A percentile compares a stretch with the other conserved stretches of the same genome.
These are phyloP conservation scores for Polypterus bichir DNA, from an alignment of 2,113 vertebrate genomes.

Conservation along the genomic window DNA sequence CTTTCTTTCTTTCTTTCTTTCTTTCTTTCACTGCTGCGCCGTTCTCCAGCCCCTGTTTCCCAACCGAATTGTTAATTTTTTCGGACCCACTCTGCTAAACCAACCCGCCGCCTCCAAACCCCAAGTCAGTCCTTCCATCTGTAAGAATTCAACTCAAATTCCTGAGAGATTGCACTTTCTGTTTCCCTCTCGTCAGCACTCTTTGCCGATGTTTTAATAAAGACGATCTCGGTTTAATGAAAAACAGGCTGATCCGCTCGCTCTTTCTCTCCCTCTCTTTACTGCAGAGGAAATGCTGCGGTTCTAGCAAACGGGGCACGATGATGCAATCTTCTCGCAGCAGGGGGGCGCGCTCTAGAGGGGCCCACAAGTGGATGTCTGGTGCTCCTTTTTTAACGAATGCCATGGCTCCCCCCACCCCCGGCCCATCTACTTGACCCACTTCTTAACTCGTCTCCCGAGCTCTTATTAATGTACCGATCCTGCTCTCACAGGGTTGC, in stretches of 20 bases:
- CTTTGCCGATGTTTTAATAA: conserved; percentile 45
- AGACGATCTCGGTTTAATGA: conserved; percentile 51
- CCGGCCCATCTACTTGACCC: no score
- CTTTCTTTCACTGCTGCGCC: no score
- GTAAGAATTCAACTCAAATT: conserved; percentile 19
- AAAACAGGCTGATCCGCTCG: conserved; percentile 50
- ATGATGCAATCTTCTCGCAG: no score
- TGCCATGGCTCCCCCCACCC: no score
- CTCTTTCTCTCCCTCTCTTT: no score
- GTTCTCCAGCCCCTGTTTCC: neutral
- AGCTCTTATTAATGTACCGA: no score
- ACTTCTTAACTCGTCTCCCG: no score
- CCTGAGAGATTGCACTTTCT: conserved; percentile 30
- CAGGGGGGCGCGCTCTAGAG: no score
- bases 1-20: no score
- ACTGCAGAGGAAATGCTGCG: conserved; percentile 41
- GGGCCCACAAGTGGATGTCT: no score
- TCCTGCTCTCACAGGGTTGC: no score
- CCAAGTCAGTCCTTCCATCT: conserved; percentile 15
- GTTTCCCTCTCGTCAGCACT: conserved; percentile 55
- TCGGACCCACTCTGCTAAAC: conserved; percentile 2
- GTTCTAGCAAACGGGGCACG: conserved; percentile 23
- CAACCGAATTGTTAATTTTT: conserved; percentile 1
- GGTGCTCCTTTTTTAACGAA: no score
- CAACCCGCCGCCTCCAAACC: conserved; percentile 3